These are phyloP conservation scores for Neosilurus hyrtlii DNA, from an alignment of 2,797 vertebrate genomes.

Conservation along the genomic window DNA sequence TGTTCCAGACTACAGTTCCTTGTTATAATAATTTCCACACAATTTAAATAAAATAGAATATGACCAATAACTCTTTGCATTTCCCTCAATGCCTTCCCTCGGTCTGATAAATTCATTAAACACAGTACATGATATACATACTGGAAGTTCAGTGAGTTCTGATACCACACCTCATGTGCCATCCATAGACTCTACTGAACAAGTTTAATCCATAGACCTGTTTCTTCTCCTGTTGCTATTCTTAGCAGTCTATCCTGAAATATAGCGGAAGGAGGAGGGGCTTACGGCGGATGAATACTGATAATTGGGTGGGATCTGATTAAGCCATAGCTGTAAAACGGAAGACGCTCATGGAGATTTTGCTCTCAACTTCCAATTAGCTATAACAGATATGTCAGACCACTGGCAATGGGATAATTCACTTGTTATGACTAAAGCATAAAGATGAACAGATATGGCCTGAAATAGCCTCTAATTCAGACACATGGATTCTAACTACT, in stretches of 20 bases:
- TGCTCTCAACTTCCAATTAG: slow-evolving; percentile 37
- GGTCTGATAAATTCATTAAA: no score
- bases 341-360: slow-evolving; percentile 19
- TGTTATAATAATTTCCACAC: no score
- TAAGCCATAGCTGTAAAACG: slow-evolving; percentile 38
- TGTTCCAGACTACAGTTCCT: no score
- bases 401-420: slow-evolving; percentile 16
- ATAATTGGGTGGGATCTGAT: slow-evolving; percentile 42
- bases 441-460: slow-evolving; percentile 16
- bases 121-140: neutral
- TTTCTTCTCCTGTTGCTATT: neutral
- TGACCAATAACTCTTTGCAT: no score
- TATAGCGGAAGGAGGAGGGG: slow-evolving; percentile 1
- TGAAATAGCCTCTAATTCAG: slow-evolving; percentile 13
- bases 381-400: slow-evolving; percentile 27
- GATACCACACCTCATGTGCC: neutral
- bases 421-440: slow-evolving; percentile 30
- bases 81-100: no score
- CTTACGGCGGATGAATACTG: slow-evolving; percentile 30
- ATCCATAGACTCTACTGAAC: neutral
- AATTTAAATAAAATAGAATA: no score
- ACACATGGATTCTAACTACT: neutral
- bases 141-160: neutral
- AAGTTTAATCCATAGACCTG: neutral
- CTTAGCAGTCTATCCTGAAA: neutral